Base-by-base conservation (phyloP, 2,888 invertebrate genomes). In the Pediacus dermestoides region DNA sequence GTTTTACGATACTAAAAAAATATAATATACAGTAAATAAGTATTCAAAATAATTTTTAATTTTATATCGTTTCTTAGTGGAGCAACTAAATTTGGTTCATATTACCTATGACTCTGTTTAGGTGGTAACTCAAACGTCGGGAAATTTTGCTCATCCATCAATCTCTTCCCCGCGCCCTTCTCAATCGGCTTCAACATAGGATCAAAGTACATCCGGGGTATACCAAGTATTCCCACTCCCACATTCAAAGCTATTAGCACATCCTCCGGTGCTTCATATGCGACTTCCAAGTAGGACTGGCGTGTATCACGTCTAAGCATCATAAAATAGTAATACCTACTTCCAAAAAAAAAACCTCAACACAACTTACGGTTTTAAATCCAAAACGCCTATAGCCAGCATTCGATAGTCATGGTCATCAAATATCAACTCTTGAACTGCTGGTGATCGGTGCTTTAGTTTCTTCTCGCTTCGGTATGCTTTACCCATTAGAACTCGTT, bases 181-280 rank as follows among this genome's bases (percentile, higher is more conserved):
- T 37, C 52, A 50, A 33, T 56, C 6, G 58, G 58, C 44, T 61
- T 61, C 28, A 82, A 61, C 72, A 80, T 74, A 1, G 77, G 69
- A 55, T 82, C 80, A 48, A 78, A 78, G 28, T 67, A 57, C 4
- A 68, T 58, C 13, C 80, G 70, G 1, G 72, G 67, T 51, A 76
- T 61, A 2, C 82, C 82, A 30, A 82, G 63, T 36, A 82, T 74
- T 1, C 82, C 82, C 3, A 81, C 59, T 34, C 72, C 69, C 9
- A 80, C 66, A 2, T 71, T 67, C 9, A 68, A 44, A 11, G 69
- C 55, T 2, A 39, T 8, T 8, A 82, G 55, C 2, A 61, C 48
- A 44, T 80, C 77, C 61, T 82, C 82, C 1, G 75, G 68, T 1
- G 73, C 74, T 2, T 75, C 69, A 31, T 78, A 68, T 1, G 76